phyloP scores from a whole-genome alignment of 1,140 invertebrate genomes.

The Plectus sambesii region DNA sequence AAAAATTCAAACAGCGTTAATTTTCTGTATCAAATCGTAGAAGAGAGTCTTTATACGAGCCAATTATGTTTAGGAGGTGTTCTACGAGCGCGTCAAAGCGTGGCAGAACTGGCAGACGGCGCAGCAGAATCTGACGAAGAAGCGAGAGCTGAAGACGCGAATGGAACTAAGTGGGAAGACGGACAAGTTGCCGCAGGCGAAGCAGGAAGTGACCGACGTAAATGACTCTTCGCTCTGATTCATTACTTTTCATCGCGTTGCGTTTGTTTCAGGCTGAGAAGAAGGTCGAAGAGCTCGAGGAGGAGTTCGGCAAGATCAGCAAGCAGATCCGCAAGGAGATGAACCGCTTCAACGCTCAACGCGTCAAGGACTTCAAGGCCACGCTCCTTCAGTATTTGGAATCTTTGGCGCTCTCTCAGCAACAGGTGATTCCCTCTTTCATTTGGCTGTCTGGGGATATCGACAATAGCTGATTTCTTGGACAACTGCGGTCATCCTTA shows the following conservation, averaged over 20 bases:
- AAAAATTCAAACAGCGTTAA: too few relatives aligned
- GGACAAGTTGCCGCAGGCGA: conserved; percentile 76
- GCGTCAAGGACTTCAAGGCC: conserved; percentile 78
- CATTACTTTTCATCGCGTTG: too few relatives aligned
- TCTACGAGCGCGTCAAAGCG: conserved; percentile 89
- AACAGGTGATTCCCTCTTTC: too few relatives aligned
- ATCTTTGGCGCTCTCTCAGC: conserved; percentile 81
- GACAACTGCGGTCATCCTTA: too few relatives aligned
- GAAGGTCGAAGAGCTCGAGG: conserved; percentile 86
- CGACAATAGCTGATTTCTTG: too few relatives aligned
- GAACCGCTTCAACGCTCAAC: conserved; percentile 73
- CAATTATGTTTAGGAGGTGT: too few relatives aligned
- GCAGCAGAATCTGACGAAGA: conserved; percentile 81
- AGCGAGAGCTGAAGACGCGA: conserved; percentile 82
- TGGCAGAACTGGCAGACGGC: conserved; percentile 97
- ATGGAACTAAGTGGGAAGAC: conserved; percentile 71
- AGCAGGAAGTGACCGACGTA: conserved; percentile 71
- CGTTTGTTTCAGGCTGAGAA: too few relatives aligned
- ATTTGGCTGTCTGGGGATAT: too few relatives aligned
- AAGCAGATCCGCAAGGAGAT: conserved; percentile 89
- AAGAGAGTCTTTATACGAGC: too few relatives aligned
- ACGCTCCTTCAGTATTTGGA: conserved; percentile 77
- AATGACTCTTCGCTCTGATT: too few relatives aligned
- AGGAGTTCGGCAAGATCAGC: conserved; percentile 91
- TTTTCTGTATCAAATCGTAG: too few relatives aligned